Evolutionary conservation across 2,888 invertebrate species (phyloP), one percentile per base, ranked within the genome.

Genomic region (Glaucopsyche alexis): DNA sequence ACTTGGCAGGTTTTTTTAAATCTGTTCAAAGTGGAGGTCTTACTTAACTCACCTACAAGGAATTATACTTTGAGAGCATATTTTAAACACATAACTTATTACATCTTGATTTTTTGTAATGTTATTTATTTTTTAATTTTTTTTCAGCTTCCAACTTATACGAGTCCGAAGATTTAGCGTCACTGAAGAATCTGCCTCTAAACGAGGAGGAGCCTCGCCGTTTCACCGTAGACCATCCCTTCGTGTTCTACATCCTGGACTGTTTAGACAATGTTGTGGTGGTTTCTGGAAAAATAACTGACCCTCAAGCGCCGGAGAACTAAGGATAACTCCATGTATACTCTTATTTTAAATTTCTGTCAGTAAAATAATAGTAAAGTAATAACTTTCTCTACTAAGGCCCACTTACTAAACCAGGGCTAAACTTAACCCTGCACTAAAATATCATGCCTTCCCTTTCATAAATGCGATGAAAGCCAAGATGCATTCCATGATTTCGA

Each of bases 221-320:
- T 16, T 91, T 95, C 80, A 89, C 87, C 72, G 93, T 95, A 0
- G 94, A 95, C 76, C 94, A 94, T 72, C 94, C 95, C 0, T 95
- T 95, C 85, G 84, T 94, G 73, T 95, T 95, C 85, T 95, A 94
- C 82, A 94, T 95, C 38, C 82, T 94, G 65, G 95, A 95, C 76
- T 89, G 90, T 47, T 83, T 93, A 70, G 94, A 94, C 76, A 92
- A 94, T 74, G 89, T 95, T 38, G 91, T 95, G 0, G 91, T 95
- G 2, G 94, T 94, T 40, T 94, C 94, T 2, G 95, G 95, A 60
- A 94, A 94, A 81, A 85, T 95, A 64, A 88, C 87, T 29, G 90
- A 94, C 74, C 95, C 95, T 0, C 85, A 89, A 74, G 80, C 85
- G 13, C 84, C 87, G 0, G 72, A 67, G 14, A 52, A 67, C 52